phyloP scores from a whole-genome alignment of 2,113 vertebrate species.

The Sclerurus mexicanus region DNA sequence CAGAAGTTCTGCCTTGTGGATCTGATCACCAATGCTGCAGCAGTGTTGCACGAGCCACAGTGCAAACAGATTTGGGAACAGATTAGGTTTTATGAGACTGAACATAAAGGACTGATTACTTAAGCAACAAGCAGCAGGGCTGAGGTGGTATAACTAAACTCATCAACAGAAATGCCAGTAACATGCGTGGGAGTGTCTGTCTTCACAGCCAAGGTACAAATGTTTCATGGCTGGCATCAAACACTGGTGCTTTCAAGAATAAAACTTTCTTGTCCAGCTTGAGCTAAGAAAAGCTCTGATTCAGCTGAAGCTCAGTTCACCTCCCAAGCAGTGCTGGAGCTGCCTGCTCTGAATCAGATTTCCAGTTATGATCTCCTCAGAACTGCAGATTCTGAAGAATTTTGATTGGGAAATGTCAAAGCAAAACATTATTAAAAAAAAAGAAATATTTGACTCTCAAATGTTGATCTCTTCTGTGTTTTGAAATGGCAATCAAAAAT shows the following conservation, averaged over 20 bases:
- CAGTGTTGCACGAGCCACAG: not conserved
- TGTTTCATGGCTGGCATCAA: not conserved
- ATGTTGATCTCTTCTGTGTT: not conserved
- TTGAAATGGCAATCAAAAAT: slow-evolving; percentile 36
- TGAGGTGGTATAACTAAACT: not conserved
- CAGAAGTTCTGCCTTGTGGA: not conserved
- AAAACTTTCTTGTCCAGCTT: not conserved
- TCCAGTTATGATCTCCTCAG: not conserved
- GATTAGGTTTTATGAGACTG: not conserved
- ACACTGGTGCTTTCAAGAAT: not conserved
- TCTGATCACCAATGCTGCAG: not conserved
- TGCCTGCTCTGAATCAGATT: not conserved
- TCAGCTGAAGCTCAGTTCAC: not conserved
- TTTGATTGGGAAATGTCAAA: slow-evolving; percentile 5
- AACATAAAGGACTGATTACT: not conserved
- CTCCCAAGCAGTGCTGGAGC: not conserved
- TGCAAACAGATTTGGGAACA: not conserved
- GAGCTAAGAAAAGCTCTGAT: not conserved
- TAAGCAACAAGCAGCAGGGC: not conserved
- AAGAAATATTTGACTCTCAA: not conserved
- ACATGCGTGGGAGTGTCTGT: not conserved
- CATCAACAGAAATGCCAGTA: not conserved
- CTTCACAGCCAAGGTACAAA: not conserved
- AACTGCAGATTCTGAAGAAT: not conserved
- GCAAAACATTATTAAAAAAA: not conserved